Percentiles rank a stretch among this genome's conserved stretches.
phyloP scores from a whole-genome alignment of 2,797 vertebrate species.

The Sus cebifrons region DNA sequence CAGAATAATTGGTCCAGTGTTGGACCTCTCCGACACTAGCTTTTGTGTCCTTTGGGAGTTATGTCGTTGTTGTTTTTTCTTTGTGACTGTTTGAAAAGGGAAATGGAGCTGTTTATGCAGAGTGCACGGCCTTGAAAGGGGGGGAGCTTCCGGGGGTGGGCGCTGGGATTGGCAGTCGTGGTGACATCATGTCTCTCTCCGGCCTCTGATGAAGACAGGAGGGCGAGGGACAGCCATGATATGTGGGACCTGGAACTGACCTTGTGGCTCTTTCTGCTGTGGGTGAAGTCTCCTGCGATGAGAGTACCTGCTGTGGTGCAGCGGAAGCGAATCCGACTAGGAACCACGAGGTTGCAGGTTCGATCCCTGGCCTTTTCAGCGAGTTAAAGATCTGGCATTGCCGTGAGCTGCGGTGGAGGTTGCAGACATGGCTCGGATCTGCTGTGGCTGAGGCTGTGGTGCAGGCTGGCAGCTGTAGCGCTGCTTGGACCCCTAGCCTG shows the following conservation, averaged over 20 bases:
- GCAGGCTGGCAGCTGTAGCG: too few species aligned
- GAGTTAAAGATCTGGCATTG: too few species aligned
- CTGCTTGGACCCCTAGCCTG: too few species aligned
- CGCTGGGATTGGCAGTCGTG: not conserved
- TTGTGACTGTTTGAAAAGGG: not conserved
- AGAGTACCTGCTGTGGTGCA: too few species aligned
- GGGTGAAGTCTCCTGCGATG: not conserved
- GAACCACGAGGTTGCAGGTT: too few species aligned
- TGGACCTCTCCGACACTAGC: not conserved
- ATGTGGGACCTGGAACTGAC: not conserved
- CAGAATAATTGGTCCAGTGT: not conserved
- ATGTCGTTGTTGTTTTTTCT: not conserved
- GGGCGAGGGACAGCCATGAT: not conserved
- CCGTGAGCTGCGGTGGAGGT: too few species aligned
- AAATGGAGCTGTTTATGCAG: not conserved
- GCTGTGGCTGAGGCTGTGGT: too few species aligned
- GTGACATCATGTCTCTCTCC: not conserved
- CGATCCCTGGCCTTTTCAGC: too few species aligned
- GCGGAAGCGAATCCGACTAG: too few species aligned
- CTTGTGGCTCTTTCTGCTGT: not conserved
- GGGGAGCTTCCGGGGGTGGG: not conserved
- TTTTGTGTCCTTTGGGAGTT: not conserved
- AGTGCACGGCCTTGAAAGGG: not conserved
- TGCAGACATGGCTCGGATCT: too few species aligned
- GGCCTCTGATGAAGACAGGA: not conserved